These are phyloP conservation scores for Schlechtendalia chinensis DNA, from an alignment of 1,140 invertebrate genomes.

Conservation along the genomic window DNA sequence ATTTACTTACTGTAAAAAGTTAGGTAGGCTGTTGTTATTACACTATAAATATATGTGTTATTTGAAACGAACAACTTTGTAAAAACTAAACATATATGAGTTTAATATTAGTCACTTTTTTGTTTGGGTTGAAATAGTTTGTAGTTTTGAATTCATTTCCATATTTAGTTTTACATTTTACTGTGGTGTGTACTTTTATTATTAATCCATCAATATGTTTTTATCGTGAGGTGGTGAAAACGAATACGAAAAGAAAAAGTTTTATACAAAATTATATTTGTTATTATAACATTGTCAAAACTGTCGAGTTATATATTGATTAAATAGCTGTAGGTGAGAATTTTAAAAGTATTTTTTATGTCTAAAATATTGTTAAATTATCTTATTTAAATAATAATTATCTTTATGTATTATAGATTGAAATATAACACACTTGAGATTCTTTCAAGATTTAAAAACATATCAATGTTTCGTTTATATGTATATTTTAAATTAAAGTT, in stretches of 20 bases:
- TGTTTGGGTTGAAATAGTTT: not conserved
- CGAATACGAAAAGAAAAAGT: not conserved
- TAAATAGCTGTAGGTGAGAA: too few relatives aligned
- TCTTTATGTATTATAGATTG: too few relatives aligned
- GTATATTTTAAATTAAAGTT: too few relatives aligned
- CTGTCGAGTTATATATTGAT: too few relatives aligned
- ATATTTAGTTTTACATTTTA: not conserved
- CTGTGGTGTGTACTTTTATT: not conserved
- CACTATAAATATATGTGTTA: not conserved
- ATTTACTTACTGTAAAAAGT: not conserved
- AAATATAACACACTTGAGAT: too few relatives aligned
- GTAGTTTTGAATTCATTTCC: not conserved
- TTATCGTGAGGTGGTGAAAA: not conserved
- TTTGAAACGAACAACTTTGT: not conserved
- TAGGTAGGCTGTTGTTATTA: not conserved
- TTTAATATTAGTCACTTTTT: not conserved
- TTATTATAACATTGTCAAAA: too few relatives aligned
- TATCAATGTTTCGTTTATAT: too few relatives aligned
- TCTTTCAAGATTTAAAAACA: too few relatives aligned
- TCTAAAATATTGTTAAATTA: too few relatives aligned
- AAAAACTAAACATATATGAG: not conserved
- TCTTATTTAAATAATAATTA: too few relatives aligned
- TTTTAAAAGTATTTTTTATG: too few relatives aligned
- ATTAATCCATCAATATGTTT: not conserved
- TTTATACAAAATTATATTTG: not conserved